Base-by-base conservation (phyloP, 2,113 vertebrate species). In the Zapus hudsonius region DNA sequence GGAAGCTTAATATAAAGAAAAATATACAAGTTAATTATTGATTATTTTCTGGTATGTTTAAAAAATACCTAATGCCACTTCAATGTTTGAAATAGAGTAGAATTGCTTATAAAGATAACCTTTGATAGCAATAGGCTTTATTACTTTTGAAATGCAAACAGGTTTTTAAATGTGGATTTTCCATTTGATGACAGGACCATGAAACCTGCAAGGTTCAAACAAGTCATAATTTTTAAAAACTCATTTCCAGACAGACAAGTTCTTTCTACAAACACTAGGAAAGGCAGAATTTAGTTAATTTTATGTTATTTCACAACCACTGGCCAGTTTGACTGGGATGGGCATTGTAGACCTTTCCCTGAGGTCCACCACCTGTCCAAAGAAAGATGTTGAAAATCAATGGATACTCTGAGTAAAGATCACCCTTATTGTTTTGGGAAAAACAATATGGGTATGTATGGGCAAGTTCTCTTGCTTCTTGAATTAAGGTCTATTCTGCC, bases 21-120 rank as follows among this genome's bases (percentile, higher is more conserved):
- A 44, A 63, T 73, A 4, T 0, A 52, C 25, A 5, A 44, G 59
- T 57, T 92, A 44, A 74, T 22, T 5, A 42, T 75, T 27, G 1
- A 44, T 57, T 61, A 36, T 44, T 42, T 89, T 70, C 5, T 75
- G 15, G 72, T 72, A 59, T 72, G 7, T 29, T 64, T 81, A 85
- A 72, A 84, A n/a, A 94, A 70, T 38, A 31, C 10, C 80, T 80
- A 61, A 83, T 79, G 75, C 64, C 36, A 31, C 47, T 74, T 86
- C 36, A 64, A 80, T 47, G 2, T 22, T 57, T 72, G 15, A 91
- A 81, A 81, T 17, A 85, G 84, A 33, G 47, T 66, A 82, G 44
- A 85, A 72, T 61, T 70, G 1, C 15, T 3, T 67, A 42, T 75
- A 73, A 70, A 52, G 52, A 15, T 15, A 10, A 52, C 7, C 10